Base-by-base conservation (phyloP, 2,797 vertebrate genomes). In the Sebastolobus alascanus region DNA sequence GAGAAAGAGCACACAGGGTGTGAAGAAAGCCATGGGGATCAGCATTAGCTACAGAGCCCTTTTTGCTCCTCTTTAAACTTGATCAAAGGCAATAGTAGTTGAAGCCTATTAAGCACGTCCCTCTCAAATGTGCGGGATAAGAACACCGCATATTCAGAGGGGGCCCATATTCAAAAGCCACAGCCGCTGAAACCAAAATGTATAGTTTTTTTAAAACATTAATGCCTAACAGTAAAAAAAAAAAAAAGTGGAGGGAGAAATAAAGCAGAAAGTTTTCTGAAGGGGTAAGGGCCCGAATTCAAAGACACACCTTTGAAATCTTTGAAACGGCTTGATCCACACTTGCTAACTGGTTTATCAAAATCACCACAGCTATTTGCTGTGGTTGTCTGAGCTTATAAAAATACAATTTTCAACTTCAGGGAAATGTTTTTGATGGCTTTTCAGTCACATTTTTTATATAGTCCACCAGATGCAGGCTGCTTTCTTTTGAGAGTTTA, bases 11-110 rank as follows among this genome's bases (percentile, higher is more conserved):
- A 82, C 84, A 91, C 84, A 38, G 86, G 74, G 86, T 92, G 91
- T 92, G 89, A 92, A 92, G 87, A 94, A 93, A 93, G 90, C 93
- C 90, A 92, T 84, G 85, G 93, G 92, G 94, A 95, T 95, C 90
- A 93, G 89, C 93, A 94, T 95, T 96, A 93, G 94, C 94, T 94
- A 93, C 93, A 95, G 90, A 95, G 92, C 92, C 93, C 93, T 93
- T 93, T 95, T 94, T 94, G 93, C 94, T 94, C 90, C 92, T 95
- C 93, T 95, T 95, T 95, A 95, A 94, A 95, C 88, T 95, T 95
- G 95, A 96, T 96, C 94, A 96, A 96, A 96, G 93, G 89, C 93
- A 93, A 90, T 79, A 90, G 93, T 93, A 94, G 93, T 95, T 95
- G 94, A 96, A 96, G 93, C 93, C 93, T 92, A 95, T 96, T 96